Evolutionary conservation across 2,888 invertebrate genomes (phyloP).

Genomic region (Arrhopalites spinosus): DNA sequence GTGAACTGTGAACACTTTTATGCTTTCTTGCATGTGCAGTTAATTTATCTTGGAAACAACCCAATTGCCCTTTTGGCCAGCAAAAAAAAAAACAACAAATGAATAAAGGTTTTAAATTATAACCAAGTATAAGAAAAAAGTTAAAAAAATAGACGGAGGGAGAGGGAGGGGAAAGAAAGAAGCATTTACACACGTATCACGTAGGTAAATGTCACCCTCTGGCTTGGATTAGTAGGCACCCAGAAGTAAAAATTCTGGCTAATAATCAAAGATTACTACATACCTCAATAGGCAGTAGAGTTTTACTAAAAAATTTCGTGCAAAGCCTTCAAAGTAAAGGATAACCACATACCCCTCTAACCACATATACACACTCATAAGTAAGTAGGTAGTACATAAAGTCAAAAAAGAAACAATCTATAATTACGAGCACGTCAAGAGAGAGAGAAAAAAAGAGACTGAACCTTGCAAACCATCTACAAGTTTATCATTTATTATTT

Average conservation of each 20-base stretch:
- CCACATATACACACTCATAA: neutral
- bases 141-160: neutral
- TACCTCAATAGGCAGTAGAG: neutral
- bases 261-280: slow-evolving; percentile 20
- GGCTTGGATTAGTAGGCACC: slow-evolving; percentile 1
- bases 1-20: slow-evolving; percentile 6
- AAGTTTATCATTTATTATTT: slow-evolving; percentile 5
- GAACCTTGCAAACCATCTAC: slow-evolving; percentile 14
- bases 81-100: slow-evolving; percentile 10
- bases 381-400: slow-evolving; percentile 16
- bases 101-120: neutral
- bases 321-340: slow-evolving; percentile 11
- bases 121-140: neutral
- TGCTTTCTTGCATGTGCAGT: slow-evolving; percentile 12
- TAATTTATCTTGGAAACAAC: slow-evolving; percentile 2
- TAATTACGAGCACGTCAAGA: slow-evolving; percentile 29
- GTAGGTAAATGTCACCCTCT: slow-evolving; percentile 19
- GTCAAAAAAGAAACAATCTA: slow-evolving; percentile 24
- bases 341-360: slow-evolving; percentile 16
- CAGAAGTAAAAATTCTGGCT: neutral
- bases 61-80: slow-evolving; percentile 12
- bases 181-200: neutral
- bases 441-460: too few species aligned
- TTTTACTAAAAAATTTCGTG: neutral
- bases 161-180: neutral